Percentiles rank a stretch among this genome's conserved stretches.
Evolutionary conservation across 2,888 invertebrate species (phyloP).

Genomic region (Tyria jacobaeae): DNA sequence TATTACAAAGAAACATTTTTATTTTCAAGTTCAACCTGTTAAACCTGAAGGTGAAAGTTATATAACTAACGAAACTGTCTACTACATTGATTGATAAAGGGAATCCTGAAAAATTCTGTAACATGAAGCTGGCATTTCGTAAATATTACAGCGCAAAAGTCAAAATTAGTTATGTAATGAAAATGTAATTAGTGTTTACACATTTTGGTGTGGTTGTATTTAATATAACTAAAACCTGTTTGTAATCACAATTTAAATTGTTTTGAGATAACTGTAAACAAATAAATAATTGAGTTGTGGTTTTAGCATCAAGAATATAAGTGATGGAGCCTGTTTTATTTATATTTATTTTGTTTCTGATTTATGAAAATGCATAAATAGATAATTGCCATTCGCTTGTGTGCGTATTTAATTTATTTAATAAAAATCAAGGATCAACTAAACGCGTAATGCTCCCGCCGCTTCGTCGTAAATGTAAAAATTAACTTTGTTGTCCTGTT

Average conservation of each 20-base stretch:
- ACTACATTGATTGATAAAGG: constrained; percentile 37
- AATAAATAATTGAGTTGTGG: neutral
- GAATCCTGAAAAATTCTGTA: neutral
- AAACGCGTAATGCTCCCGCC: no score
- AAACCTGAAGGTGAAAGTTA: constrained; percentile 52
- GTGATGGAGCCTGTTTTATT: neutral
- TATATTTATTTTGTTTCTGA: neutral
- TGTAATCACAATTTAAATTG: neutral
- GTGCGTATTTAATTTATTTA: neutral
- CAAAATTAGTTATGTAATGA: no score
- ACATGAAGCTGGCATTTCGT: no score
- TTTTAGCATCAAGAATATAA: neutral
- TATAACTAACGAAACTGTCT: constrained; percentile 45
- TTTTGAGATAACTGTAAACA: neutral
- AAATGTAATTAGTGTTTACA: neutral
- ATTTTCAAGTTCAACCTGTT: constrained; percentile 57
- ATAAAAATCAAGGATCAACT: no score
- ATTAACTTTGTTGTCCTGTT: no score
- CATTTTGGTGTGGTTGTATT: neutral
- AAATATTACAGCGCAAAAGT: no score
- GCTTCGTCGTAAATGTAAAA: no score
- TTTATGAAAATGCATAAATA: neutral
- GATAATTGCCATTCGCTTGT: neutral
- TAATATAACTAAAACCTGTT: neutral
- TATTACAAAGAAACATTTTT: constrained; percentile 48